Base-by-base conservation (phyloP, 1,140 invertebrate species). In the Brachionus angularis region DNA sequence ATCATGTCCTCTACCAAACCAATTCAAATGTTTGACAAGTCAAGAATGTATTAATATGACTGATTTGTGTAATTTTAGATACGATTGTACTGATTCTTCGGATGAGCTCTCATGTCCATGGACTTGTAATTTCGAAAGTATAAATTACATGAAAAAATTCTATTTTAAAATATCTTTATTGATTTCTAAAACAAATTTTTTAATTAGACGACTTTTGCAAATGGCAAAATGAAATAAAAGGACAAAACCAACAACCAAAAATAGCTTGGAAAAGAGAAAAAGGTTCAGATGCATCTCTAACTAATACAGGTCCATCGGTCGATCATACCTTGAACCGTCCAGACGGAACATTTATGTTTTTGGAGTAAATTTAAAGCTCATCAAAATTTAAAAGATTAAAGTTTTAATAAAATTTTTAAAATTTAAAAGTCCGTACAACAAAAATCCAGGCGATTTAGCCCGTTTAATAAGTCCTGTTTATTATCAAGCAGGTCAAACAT, bases 31-130 rank as follows among this genome's bases (percentile, higher is more conserved):
- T 71, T 31, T 18, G 39, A 47, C n/a, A 27, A 55, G 25, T 42
- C 25, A 16, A 10, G 50, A 58, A 44, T 78, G 76, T 74, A 67
- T 79, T 12, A 29, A 73, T 10, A 16, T 47, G 5, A 62, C 47
- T n/a, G 53, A 77, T 58, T 74, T 77, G 5, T 80, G 79, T 74
- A 76, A 80, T 72, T 80, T 80, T 67, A 71, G 72, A 18, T 36
- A 72, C n/a, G 75, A 77, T 49, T 80, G 79, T 69, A 47, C 71
- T 23, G 75, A 79, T 74, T 75, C 75, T 23, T 76, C 76, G 16
- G 79, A 80, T 73, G 79, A 80, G 72, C 39, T 42, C 0, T 72
- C 72, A n/a, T 81, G 79, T 75, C 77, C 76, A 10, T 44, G 73
- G 67, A n/a, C 67, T 29, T 71, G 67, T 53, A 47, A 71, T 27